Base-by-base conservation (phyloP, 2,888 invertebrate species). In the Mantis religiosa region DNA sequence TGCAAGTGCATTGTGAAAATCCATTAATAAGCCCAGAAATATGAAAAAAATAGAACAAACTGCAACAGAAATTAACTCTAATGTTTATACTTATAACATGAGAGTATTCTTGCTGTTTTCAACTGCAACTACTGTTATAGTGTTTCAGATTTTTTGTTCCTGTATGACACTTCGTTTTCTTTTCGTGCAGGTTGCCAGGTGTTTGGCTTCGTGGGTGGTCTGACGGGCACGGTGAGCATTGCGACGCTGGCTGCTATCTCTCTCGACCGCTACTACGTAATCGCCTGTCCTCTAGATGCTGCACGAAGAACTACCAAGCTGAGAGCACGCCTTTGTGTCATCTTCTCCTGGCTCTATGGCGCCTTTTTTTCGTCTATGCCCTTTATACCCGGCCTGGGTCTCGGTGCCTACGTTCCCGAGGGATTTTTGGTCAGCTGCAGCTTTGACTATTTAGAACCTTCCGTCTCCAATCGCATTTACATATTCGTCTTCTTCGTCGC, bases 401-500 rank as follows among this genome's bases (percentile, higher is more conserved):
- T 97, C 84, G 97, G 97, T 14, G 94, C 94, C 81, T 98, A 97
- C 93, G 96, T 97, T 27, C 97, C 97, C 9, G 98, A 98, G 92
- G 97, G 97, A 2, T 97, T 95, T 92, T 94, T 97, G 89, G 97
- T 97, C 28, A 96, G 97, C 91, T 98, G 98, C 93, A 97, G 97
- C 91, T 98, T 97, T 92, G 97, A 98, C 93, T 98, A 98, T 92
- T 92, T 28, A 25, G 82, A 89, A 2, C 83, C 30, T 28, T 87
- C 87, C 81, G 9, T 81, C 30, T 28, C 12, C 87, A 81, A 34
- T 81, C 87, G 82, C n/a, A 25, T 95, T 89, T 98, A 97, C 92
- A 97, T 97, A 92, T 95, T 97, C 91, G 92, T 95, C 8, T 97
- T 97, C 92, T 97, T 97, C 92, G 94, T 96, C 82, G 96, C 96